Base-by-base conservation (phyloP, 1,140 invertebrate genomes). In the Alviniconcha marisindica region DNA sequence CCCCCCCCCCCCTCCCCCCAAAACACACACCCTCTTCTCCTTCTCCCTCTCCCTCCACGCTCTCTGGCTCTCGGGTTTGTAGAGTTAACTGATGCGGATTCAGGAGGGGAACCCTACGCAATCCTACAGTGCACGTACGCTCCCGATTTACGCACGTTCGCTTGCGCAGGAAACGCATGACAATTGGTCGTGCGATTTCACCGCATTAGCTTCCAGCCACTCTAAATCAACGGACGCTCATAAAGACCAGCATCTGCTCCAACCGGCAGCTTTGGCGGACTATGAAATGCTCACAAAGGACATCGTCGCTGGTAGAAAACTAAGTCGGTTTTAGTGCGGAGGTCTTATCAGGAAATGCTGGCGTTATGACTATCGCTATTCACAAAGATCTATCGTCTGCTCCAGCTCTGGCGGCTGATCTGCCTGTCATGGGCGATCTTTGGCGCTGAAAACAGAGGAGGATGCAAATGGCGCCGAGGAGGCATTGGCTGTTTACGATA, bases 401-500 rank as follows among this genome's bases (percentile, higher is more conserved):
- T 63, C 21, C 60, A 31, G 24, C 60, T 63, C 5, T 24, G 5
- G 10, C 7, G 60, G 21, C 10, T 24, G 60, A 63, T 63, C 28
- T 31, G 7, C 63, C 63, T n/a, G 14, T 66, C 12, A 66, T 66
- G 63, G 31, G 31, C 63, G 63, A 31, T 66, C 63, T 33, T 15
- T 12, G 63, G 31, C 63, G 63, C n/a, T 10, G 31, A 66, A 66
- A 28, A 66, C 63, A 66, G 63, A 33, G 63, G 5, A 66, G 63
- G 63, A 66, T 66, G 63, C 63, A 66, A 66, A 66, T 66, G 63
- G 63, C 63, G 63, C 28, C 63, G 15, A 5, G 31, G 63, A 66
- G 63, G 63, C 63, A 66, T 31, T 66, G 63, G 33, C 63, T 66
- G 31, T 66, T 66, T 66, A 66, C 63, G 63, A 28, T 66, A 33